Conservation (phyloP, 2,113 vertebrate species). For the Ailurus styani region DNA sequence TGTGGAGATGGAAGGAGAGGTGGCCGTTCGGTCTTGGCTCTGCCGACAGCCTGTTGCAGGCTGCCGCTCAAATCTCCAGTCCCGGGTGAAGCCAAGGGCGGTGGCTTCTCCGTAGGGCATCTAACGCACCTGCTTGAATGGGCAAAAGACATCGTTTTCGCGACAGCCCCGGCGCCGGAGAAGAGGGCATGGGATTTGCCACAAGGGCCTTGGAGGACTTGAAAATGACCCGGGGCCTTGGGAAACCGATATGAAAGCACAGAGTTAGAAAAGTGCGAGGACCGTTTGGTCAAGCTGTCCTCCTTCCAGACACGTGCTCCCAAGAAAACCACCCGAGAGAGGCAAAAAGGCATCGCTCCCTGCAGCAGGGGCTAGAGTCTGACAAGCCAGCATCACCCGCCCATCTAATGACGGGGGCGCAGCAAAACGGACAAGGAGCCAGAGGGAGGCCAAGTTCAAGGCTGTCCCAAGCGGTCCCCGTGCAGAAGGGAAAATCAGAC, state of each 20-base stretch:
- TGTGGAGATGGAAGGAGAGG: not conserved
- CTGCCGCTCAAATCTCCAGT: rapidly evolving
- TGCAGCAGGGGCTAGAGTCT: rapidly evolving
- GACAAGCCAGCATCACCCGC: rapidly evolving
- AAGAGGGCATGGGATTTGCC: not conserved
- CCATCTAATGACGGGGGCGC: rapidly evolving
- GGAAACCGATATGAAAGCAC: not conserved
- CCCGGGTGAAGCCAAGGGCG: not conserved
- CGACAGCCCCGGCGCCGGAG: not conserved
- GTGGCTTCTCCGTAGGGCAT: not conserved
- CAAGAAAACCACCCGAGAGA: not conserved
- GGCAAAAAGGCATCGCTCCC: not conserved
- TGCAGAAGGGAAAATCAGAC: not conserved
- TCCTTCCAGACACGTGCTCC: not conserved
- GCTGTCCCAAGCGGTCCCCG: not conserved
- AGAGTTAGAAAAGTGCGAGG: rapidly evolving
- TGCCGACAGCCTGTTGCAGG: rapidly evolving
- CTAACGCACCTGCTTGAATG: not conserved
- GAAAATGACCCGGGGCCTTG: not conserved
- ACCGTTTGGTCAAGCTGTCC: not conserved
- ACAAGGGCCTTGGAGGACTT: too few species aligned
- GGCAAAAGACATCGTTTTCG: not conserved
- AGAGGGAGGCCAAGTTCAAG: not conserved
- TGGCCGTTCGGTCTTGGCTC: rapidly evolving
- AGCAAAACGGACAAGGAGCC: rapidly evolving